These are phyloP conservation scores for Scaptomyza reducta DNA, from an alignment of 2,888 invertebrate species.

Conservation along the genomic window DNA sequence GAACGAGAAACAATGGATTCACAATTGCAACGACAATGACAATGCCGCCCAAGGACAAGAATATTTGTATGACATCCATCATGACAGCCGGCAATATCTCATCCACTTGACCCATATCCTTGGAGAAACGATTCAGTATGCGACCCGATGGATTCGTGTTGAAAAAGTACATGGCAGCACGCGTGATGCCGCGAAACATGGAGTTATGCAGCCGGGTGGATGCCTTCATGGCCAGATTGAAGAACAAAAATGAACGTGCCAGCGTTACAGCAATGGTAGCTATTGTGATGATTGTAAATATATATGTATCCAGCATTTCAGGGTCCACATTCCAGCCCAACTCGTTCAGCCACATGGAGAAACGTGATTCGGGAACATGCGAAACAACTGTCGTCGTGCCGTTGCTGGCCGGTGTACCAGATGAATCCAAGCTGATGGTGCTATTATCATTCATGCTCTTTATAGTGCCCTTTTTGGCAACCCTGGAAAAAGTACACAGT, in stretches of 20 bases:
- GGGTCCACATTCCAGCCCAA: conserved; percentile 64
- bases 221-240: conserved; percentile 88
- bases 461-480: conserved; percentile 63
- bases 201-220: conserved; percentile 91
- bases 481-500: conserved; percentile 37
- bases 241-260: conserved; percentile 85
- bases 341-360: conserved; percentile 59
- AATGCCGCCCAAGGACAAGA: conserved; percentile 91
- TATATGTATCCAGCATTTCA: conserved; percentile 84
- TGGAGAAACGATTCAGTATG: conserved; percentile 94
- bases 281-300: conserved; percentile 85
- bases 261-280: conserved; percentile 83
- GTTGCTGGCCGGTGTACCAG: conserved; percentile 29
- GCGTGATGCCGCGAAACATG: conserved; percentile 93
- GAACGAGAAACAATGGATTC: conserved; percentile 90
- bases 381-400: conserved; percentile 32
- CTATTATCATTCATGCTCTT: conserved; percentile 32
- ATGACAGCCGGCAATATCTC: conserved; percentile 84
- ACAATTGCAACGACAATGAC: conserved; percentile 91
- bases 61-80: conserved; percentile 88
- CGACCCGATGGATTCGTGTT: conserved; percentile 93
- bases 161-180: conserved; percentile 94
- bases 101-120: conserved; percentile 90
- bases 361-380: conserved; percentile 49
- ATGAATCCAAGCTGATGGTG: conserved; percentile 12